Conservation (phyloP, 2,113 vertebrate genomes). For the Periophthalmodon schlosseri region DNA sequence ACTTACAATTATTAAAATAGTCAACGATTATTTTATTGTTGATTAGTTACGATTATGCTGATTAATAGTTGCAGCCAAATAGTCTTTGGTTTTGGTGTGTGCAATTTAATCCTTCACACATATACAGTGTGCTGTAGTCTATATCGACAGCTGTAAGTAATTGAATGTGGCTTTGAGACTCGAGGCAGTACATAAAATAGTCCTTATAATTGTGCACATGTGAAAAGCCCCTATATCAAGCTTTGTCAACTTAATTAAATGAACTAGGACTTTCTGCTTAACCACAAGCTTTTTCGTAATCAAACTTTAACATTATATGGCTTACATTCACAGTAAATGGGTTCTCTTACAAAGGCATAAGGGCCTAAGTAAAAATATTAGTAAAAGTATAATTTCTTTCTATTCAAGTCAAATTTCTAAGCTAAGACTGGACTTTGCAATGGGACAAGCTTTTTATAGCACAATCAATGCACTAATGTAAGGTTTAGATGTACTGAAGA, state of each 20-base stretch:
- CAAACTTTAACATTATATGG: neutral
- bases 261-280: neutral
- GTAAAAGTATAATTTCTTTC: neutral
- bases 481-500: neutral
- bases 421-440: neutral
- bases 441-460: slow-evolving; percentile 4
- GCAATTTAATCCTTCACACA: neutral
- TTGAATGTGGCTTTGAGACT: slow-evolving; percentile 4
- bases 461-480: neutral
- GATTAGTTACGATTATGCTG: too few relatives aligned
- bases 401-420: neutral
- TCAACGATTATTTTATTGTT: too few relatives aligned
- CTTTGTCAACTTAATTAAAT: slow-evolving; percentile 2
- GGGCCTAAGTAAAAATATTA: neutral
- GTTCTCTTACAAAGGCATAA: neutral
- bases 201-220: slow-evolving; percentile 5
- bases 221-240: slow-evolving; percentile 3
- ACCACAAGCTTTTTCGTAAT: neutral
- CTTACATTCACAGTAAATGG: neutral
- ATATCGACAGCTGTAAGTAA: slow-evolving; percentile 9
- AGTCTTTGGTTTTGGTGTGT: neutral
- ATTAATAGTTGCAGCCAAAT: too few relatives aligned
- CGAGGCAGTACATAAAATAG: neutral
- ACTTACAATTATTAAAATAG: too few relatives aligned
- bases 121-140: neutral